These are phyloP conservation scores for Liopterus haemorrhoidalis DNA, from an alignment of 2,888 invertebrate species.

Conservation along the genomic window DNA sequence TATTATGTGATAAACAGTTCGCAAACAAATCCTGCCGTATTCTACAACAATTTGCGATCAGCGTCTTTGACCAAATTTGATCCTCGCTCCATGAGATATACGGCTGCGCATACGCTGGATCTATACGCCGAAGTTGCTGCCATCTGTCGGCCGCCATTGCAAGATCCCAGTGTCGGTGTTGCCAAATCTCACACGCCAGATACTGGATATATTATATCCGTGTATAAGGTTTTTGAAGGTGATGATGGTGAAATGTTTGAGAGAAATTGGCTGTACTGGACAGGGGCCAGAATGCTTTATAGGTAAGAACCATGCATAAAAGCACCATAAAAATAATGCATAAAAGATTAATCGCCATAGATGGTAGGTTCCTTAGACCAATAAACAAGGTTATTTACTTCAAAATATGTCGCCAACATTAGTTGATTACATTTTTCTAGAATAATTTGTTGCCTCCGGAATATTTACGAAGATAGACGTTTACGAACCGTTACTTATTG, in stretches of 20 bases:
- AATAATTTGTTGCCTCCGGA: too few relatives aligned
- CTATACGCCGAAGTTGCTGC: constrained; percentile 86
- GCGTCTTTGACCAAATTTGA: constrained; percentile 82
- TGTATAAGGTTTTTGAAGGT: constrained; percentile 91
- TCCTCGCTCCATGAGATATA: constrained; percentile 72
- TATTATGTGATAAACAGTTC: constrained; percentile 85
- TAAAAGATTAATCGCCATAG: too few relatives aligned
- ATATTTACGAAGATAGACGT: too few relatives aligned
- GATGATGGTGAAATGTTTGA: constrained; percentile 90
- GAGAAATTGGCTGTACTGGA: constrained; percentile 93
- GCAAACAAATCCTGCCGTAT: constrained; percentile 77
- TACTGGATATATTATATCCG: constrained; percentile 87
- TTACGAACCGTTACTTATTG: too few relatives aligned
- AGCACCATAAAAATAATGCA: too few relatives aligned
- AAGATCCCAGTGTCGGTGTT: constrained; percentile 67
- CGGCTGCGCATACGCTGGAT: constrained; percentile 81
- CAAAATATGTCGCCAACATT: too few relatives aligned
- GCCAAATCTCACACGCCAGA: constrained; percentile 72
- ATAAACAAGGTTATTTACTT: too few relatives aligned
- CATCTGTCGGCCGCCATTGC: constrained; percentile 81
- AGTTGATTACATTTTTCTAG: too few relatives aligned
- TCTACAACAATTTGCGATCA: constrained; percentile 78
- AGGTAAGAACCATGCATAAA: constrained; percentile 31
- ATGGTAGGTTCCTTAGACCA: too few relatives aligned
- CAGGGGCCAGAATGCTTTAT: constrained; percentile 90